phyloP scores from a whole-genome alignment of 1,140 invertebrate species.

The Cydia pomonella region DNA sequence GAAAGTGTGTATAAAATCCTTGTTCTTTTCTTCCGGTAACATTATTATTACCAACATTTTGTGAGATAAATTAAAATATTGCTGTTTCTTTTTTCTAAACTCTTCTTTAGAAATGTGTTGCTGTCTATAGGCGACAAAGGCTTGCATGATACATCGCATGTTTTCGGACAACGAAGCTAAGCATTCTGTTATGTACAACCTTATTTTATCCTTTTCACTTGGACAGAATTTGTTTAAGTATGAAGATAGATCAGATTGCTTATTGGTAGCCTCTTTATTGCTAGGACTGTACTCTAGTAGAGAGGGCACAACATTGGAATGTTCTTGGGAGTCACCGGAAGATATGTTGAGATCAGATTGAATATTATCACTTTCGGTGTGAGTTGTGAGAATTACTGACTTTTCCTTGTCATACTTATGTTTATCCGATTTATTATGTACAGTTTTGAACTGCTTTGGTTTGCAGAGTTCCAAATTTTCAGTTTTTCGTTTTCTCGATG shows the following conservation, averaged over 20 bases:
- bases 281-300: neutral
- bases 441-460: neutral
- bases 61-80: neutral
- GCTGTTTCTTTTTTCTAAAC: neutral
- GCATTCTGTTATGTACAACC: no score
- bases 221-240: neutral
- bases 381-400: neutral
- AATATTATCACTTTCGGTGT: neutral
- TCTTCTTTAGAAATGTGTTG: constrained; percentile 4
- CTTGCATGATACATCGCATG: neutral
- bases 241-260: neutral
- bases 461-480: neutral
- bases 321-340: neutral
- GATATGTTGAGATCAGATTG: neutral
- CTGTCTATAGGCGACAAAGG: neutral
- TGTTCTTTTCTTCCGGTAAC: neutral
- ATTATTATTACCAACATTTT: neutral
- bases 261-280: neutral
- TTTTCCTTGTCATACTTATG: neutral
- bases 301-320: neutral
- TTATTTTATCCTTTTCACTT: neutral
- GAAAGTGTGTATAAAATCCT: neutral
- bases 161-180: neutral
- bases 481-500: neutral
- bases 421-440: neutral